Conservation (phyloP, 2,113 vertebrate genomes). For the Colistium nudipinnis region DNA sequence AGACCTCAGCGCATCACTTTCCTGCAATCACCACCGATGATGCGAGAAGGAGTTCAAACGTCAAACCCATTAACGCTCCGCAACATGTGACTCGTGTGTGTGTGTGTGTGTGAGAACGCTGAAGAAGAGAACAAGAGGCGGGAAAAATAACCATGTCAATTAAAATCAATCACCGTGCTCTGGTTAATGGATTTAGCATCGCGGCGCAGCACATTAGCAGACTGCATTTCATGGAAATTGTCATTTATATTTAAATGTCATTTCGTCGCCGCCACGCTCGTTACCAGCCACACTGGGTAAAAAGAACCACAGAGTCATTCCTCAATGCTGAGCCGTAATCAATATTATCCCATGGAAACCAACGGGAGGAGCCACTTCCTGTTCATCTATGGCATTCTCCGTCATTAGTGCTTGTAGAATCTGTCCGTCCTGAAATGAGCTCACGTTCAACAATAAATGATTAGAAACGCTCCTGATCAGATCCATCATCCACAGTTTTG, state of each 20-base stretch:
- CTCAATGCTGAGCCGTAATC: slow-evolving; percentile 26
- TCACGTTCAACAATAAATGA: too few species aligned
- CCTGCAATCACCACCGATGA: too few species aligned
- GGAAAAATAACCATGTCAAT: slow-evolving; percentile 22
- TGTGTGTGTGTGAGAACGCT: not conserved
- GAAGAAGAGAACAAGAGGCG: too few species aligned
- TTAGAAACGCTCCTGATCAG: too few species aligned
- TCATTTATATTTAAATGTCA: slow-evolving; percentile 42
- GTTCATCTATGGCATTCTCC: not conserved
- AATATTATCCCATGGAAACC: not conserved
- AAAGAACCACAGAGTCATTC: slow-evolving; percentile 13
- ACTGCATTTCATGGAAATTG: slow-evolving; percentile 15
- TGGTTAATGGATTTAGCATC: slow-evolving; percentile 19
- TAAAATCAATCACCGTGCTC: slow-evolving; percentile 50
- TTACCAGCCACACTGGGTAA: slow-evolving; percentile 21
- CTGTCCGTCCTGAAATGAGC: not conserved
- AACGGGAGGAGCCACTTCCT: slow-evolving; percentile 3
- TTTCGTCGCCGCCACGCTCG: slow-evolving; percentile 8
- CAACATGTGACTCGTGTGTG: not conserved
- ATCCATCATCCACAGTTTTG: too few species aligned
- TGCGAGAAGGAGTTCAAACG: too few species aligned
- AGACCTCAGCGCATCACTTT: too few species aligned
- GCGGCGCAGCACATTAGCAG: not conserved
- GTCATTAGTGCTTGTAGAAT: not conserved
- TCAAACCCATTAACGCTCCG: not conserved